A percentile compares a stretch with the other conserved stretches of the same genome.
Conservation (phyloP, 2,113 vertebrate genomes). For the Cephalopterus ornatus region DNA sequence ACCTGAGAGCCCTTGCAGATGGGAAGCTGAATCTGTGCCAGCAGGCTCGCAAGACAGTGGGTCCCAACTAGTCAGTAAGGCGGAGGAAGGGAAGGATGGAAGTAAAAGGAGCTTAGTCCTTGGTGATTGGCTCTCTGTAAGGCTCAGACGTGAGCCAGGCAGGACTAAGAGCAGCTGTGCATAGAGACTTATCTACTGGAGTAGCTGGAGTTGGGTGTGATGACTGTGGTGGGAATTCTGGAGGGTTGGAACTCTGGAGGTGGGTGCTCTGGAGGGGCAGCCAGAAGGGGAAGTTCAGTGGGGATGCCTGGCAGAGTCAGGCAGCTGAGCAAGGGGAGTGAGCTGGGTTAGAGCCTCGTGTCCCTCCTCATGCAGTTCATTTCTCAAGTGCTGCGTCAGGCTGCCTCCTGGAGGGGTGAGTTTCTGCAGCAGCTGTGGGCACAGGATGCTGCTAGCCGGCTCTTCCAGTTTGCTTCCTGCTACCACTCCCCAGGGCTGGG, state of each 20-base stretch:
- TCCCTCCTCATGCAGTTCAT: background rate
- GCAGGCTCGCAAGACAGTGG: background rate
- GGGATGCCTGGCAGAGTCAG: background rate
- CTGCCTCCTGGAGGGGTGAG: constrained; percentile 20
- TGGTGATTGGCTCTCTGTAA: background rate
- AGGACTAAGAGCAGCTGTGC: background rate
- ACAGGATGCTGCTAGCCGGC: constrained; percentile 49
- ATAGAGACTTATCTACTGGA: background rate
- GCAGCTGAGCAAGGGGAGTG: background rate
- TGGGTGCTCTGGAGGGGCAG: background rate
- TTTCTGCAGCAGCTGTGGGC: constrained; percentile 46
- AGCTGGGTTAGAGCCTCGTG: background rate
- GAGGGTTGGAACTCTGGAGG: no score
- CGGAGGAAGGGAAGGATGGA: background rate
- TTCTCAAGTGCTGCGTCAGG: background rate
- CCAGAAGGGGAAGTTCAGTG: background rate
- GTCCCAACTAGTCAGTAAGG: background rate
- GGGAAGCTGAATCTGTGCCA: background rate
- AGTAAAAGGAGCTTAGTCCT: background rate
- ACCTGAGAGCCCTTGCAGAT: background rate
- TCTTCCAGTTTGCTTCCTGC: constrained; percentile 62
- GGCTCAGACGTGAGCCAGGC: background rate
- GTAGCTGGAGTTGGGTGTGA: background rate
- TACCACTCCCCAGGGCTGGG: background rate
- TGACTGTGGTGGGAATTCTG: background rate